Conservation (phyloP, 2,113 vertebrate species). For the Cygnus atratus region DNA sequence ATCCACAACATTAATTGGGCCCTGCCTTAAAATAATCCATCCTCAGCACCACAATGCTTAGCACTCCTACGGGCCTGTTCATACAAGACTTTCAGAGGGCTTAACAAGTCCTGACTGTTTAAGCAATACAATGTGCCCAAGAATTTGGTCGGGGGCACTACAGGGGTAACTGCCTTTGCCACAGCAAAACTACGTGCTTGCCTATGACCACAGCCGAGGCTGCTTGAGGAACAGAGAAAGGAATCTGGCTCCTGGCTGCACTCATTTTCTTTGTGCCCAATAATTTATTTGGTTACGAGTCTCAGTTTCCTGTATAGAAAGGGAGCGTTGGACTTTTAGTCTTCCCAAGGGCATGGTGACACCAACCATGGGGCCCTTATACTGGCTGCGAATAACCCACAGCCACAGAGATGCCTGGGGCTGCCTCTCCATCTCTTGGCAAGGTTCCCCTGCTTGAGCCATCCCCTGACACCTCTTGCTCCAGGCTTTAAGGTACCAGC, state of each 20-base stretch:
- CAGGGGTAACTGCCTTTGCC: not conserved
- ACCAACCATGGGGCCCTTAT: not conserved
- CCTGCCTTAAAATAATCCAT: constrained; percentile 52
- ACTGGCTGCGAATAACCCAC: not conserved
- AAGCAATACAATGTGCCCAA: not conserved
- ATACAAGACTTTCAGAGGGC: constrained; percentile 28
- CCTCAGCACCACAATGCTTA: not conserved
- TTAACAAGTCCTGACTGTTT: not conserved
- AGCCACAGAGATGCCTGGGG: accelerated
- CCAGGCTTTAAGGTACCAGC: not conserved
- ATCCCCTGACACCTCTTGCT: not conserved
- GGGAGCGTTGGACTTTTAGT: not conserved
- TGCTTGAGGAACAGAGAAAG: not conserved
- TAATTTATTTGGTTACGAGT: not conserved
- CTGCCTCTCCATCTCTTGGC: not conserved
- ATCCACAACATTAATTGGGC: constrained; percentile 1
- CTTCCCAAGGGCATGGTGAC: not conserved
- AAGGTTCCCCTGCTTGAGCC: not conserved
- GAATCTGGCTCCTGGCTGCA: not conserved
- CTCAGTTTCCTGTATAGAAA: not conserved
- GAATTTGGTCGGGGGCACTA: constrained; percentile 21
- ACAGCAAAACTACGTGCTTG: not conserved
- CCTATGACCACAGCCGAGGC: accelerated
- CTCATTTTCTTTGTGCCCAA: not conserved
- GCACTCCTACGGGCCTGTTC: constrained; percentile 22